Conservation (phyloP, 2,113 vertebrate genomes). For the Platichthys flesus region DNA sequence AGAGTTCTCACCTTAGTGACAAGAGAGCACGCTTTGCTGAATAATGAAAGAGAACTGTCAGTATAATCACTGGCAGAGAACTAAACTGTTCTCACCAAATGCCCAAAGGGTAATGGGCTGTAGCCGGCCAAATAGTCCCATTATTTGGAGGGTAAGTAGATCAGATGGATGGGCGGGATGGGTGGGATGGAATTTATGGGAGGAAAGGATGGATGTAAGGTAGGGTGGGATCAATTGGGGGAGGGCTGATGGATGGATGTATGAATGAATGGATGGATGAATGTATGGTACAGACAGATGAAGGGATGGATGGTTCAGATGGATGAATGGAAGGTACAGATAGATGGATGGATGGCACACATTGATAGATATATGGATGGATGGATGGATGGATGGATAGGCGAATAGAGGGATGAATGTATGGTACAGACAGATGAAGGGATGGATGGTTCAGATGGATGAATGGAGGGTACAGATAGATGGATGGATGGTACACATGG, state of each 20-base stretch:
- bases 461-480: not conserved
- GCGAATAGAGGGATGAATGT: too few relatives aligned
- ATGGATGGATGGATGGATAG: too few relatives aligned
- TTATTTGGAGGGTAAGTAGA: slow-evolving; percentile 28
- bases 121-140: slow-evolving; percentile 20
- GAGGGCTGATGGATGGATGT: too few relatives aligned
- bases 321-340: too few relatives aligned
- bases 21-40: slow-evolving; percentile 41
- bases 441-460: not conserved
- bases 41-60: slow-evolving; percentile 60
- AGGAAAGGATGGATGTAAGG: not conserved
- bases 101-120: slow-evolving; percentile 51
- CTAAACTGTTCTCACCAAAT: slow-evolving; percentile 48
- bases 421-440: too few relatives aligned
- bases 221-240: too few relatives aligned
- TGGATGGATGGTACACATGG: not conserved
- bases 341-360: too few relatives aligned
- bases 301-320: too few relatives aligned
- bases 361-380: too few relatives aligned
- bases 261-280: not conserved
- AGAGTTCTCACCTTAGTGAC: slow-evolving; percentile 53
- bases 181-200: not conserved
- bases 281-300: too few relatives aligned
- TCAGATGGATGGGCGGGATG: slow-evolving; percentile 7
- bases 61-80: slow-evolving; percentile 45